Conservation (phyloP, 2,797 vertebrate genomes). For the Lithobates pipiens region DNA sequence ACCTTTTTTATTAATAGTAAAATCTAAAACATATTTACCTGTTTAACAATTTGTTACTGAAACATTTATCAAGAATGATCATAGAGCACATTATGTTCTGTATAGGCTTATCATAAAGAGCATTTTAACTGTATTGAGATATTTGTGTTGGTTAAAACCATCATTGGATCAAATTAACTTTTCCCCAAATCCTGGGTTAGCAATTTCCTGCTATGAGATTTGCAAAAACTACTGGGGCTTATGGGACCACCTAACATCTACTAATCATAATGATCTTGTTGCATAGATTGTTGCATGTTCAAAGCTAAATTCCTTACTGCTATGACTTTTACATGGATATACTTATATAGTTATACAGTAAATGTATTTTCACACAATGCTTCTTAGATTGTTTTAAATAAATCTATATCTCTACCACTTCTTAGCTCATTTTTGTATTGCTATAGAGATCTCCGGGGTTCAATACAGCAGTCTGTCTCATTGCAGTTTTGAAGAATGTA, state of each 20-base stretch:
- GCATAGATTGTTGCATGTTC: constrained; percentile 36
- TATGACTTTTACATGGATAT: neutral
- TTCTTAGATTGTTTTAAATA: too few relatives aligned
- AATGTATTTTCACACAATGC: too few relatives aligned
- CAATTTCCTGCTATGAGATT: constrained; percentile 37
- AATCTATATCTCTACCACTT: too few relatives aligned
- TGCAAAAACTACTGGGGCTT: constrained; percentile 10
- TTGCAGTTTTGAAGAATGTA: too few relatives aligned
- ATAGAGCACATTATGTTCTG: constrained; percentile 26
- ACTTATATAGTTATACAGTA: too few relatives aligned
- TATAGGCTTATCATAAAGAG: constrained; percentile 33
- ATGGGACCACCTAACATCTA: constrained; percentile 24
- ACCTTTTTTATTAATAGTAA: constrained; percentile 47
- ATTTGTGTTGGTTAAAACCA: constrained; percentile 11
- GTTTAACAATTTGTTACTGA: constrained; percentile 38
- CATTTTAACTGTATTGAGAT: constrained; percentile 21
- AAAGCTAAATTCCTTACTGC: neutral
- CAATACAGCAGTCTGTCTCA: too few relatives aligned
- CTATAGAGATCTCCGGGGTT: too few relatives aligned
- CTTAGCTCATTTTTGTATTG: too few relatives aligned
- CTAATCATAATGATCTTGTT: constrained; percentile 28
- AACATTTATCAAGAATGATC: constrained; percentile 21
- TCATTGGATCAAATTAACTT: constrained; percentile 5
- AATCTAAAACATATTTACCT: constrained; percentile 26
- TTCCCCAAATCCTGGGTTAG: constrained; percentile 23